phyloP scores from a whole-genome alignment of 2,113 vertebrate species.

The Rostratula benghalensis region DNA sequence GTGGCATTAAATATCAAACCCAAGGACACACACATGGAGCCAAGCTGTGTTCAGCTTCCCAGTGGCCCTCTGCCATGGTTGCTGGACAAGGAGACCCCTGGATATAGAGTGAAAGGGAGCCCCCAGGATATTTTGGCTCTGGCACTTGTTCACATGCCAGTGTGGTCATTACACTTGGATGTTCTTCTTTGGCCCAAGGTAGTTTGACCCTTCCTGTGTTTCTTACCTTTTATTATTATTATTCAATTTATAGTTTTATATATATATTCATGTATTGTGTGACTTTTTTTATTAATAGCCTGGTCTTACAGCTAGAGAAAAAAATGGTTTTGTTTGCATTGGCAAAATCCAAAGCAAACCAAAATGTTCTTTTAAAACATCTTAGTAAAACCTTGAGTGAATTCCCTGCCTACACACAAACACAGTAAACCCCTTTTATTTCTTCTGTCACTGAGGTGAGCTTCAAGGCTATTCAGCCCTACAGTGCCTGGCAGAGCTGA shows the following conservation, averaged over 20 bases:
- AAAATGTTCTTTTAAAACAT: background rate
- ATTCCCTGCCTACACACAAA: background rate
- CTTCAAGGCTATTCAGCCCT: background rate
- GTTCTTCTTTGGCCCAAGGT: background rate
- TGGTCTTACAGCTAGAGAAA: background rate
- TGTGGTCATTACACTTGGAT: constrained; percentile 31
- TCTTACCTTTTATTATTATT: background rate
- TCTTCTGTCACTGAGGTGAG: background rate
- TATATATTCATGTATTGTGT: background rate
- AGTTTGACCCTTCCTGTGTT: background rate
- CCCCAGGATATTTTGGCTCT: background rate
- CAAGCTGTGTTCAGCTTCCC: constrained; percentile 34
- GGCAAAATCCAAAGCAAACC: background rate
- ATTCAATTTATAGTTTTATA: background rate
- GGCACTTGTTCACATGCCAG: background rate
- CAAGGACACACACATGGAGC: constrained; percentile 42
- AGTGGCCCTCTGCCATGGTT: constrained; percentile 36
- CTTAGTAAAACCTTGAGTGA: background rate
- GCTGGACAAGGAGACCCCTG: constrained; percentile 51
- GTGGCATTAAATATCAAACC: constrained; percentile 55
- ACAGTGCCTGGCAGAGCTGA: background rate
- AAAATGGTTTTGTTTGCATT: background rate
- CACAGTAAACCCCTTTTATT: background rate
- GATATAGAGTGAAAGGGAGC: constrained; percentile 33
- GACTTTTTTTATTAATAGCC: background rate